Percentiles rank a stretch among this genome's conserved stretches.
These are phyloP conservation scores for Tokudaia tokunoshimensis DNA, from an alignment of 2,797 vertebrate genomes.

Conservation along the genomic window DNA sequence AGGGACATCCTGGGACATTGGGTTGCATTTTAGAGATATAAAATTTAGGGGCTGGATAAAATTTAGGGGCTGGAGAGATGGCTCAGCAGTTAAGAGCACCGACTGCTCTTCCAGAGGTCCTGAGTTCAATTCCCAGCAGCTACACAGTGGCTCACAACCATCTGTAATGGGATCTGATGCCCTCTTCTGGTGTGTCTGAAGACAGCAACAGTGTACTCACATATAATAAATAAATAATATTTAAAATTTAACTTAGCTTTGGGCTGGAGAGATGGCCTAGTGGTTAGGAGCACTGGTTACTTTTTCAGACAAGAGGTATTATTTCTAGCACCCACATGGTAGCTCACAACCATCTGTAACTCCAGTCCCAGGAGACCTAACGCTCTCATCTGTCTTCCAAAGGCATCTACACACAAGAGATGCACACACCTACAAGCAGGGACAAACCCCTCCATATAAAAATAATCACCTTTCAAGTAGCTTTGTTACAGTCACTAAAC, in stretches of 20 bases:
- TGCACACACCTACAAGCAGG: background rate
- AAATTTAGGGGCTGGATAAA: too few species aligned
- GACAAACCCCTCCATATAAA: background rate
- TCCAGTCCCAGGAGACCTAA: background rate
- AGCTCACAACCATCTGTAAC: background rate
- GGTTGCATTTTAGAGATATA: background rate
- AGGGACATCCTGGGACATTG: background rate
- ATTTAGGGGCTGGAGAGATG: too few species aligned
- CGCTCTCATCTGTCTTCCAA: background rate
- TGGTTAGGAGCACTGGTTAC: background rate
- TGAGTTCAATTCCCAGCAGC: too few species aligned
- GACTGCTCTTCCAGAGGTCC: too few species aligned
- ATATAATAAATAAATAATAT: too few species aligned
- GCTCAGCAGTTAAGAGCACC: too few species aligned
- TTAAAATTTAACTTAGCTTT: constrained; percentile 49
- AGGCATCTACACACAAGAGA: background rate
- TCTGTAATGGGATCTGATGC: too few species aligned
- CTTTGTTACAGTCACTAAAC: background rate
- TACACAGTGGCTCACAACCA: too few species aligned
- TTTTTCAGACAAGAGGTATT: background rate
- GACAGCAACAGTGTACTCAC: too few species aligned
- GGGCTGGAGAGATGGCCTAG: background rate
- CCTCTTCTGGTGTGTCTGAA: too few species aligned
- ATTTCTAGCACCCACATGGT: background rate
- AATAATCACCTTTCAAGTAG: background rate